Percentiles rank a stretch among this genome's conserved stretches.
phyloP scores from a whole-genome alignment of 2,888 invertebrate species.

The Phania funesta region DNA sequence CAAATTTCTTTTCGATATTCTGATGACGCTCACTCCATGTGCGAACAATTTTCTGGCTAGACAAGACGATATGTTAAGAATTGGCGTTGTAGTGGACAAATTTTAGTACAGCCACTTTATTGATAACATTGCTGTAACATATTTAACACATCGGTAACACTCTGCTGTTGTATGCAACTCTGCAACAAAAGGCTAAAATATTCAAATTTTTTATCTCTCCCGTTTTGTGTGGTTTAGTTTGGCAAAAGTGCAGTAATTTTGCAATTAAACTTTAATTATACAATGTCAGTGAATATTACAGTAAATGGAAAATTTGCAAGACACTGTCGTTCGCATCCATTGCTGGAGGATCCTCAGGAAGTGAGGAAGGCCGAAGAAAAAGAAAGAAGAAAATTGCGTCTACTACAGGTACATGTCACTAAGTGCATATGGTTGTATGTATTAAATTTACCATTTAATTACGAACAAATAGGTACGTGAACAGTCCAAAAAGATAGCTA shows the following conservation, averaged over 20 bases:
- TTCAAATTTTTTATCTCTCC: slow-evolving; percentile 25
- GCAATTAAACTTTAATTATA: not conserved
- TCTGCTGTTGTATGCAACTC: not conserved
- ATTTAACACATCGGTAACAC: not conserved
- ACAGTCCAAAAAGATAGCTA: slow-evolving; percentile 84
- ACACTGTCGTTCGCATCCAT: slow-evolving; percentile 78
- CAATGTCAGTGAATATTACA: slow-evolving; percentile 84
- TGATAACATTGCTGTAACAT: not conserved
- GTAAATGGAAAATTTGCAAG: slow-evolving; percentile 82
- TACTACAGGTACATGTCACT: slow-evolving; percentile 82
- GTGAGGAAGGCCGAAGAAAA: slow-evolving; percentile 82
- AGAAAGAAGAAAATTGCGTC: slow-evolving; percentile 83
- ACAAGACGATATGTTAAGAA: too few species aligned
- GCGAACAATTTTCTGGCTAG: too few species aligned
- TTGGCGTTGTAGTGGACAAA: too few species aligned
- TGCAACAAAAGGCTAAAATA: slow-evolving; percentile 46
- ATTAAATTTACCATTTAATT: not conserved
- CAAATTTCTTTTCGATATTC: too few species aligned
- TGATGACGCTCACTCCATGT: too few species aligned
- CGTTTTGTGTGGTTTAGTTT: not conserved
- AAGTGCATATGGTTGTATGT: not conserved
- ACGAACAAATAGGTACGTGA: slow-evolving; percentile 83
- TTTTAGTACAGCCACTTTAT: too few species aligned
- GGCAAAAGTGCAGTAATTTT: too few species aligned
- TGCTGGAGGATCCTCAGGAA: slow-evolving; percentile 80